Conservation (phyloP, 2,888 invertebrate species). For the Gnatocerus cornutus region DNA sequence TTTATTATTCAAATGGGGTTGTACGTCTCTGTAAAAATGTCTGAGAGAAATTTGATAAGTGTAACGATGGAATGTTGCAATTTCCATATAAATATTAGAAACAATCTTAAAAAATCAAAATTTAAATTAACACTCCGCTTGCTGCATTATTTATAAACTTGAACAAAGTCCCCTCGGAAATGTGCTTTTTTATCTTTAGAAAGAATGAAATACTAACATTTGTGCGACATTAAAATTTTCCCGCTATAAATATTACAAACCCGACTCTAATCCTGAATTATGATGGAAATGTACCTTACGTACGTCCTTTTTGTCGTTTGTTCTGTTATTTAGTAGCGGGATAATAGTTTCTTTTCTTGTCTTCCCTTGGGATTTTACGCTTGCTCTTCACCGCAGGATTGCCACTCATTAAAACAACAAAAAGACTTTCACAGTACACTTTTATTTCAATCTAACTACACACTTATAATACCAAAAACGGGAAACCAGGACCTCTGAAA, state of each 20-base stretch:
- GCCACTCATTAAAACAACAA: conserved; percentile 34
- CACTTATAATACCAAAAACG: conserved; percentile 14
- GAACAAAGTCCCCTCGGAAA: conserved; percentile 23
- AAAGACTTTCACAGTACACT: conserved; percentile 20
- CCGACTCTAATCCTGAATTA: conserved; percentile 68
- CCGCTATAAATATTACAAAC: conserved; percentile 66
- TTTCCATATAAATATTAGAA: conserved; percentile 39
- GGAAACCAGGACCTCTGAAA: not conserved
- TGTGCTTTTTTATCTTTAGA: conserved; percentile 34
- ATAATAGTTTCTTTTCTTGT: conserved; percentile 46
- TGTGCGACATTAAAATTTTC: conserved; percentile 68
- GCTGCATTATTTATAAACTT: conserved; percentile 41
- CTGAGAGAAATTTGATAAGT: conserved; percentile 49
- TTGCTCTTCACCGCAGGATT: conserved; percentile 32
- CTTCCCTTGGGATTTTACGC: conserved; percentile 35
- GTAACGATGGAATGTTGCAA: conserved; percentile 37
- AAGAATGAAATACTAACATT: conserved; percentile 58
- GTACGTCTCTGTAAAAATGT: conserved; percentile 64
- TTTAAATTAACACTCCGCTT: conserved; percentile 36
- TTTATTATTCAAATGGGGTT: conserved; percentile 65
- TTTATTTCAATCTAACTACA: conserved; percentile 31
- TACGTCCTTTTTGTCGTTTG: conserved; percentile 40
- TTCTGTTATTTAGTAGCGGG: conserved; percentile 46
- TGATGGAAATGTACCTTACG: conserved; percentile 58
- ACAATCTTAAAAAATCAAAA: conserved; percentile 40